These are phyloP conservation scores for Acanthoscelides obtectus DNA, from an alignment of 2,888 invertebrate genomes.

Conservation along the genomic window DNA sequence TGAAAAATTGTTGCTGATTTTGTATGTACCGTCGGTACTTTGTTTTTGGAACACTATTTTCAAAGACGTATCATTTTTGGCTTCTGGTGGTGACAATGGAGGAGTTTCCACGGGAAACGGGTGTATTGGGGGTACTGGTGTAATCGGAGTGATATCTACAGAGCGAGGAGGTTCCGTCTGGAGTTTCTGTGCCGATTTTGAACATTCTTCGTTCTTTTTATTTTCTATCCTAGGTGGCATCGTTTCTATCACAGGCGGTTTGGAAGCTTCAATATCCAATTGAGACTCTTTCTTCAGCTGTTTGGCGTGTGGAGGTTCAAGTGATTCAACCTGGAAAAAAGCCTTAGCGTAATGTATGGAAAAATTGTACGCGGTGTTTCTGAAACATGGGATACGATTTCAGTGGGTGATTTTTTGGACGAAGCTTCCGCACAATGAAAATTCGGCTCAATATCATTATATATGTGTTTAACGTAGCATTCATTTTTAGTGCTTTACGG, in stretches of 20 bases:
- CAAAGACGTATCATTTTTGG: conserved; percentile 36
- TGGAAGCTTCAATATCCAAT: conserved; percentile 20
- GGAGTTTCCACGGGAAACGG: not conserved
- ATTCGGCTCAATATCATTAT: too few species aligned
- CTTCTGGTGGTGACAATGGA: conserved; percentile 9
- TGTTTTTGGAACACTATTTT: conserved; percentile 52
- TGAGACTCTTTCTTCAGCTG: conserved; percentile 26
- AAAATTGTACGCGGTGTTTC: not conserved
- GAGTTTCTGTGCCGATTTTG: conserved; percentile 4
- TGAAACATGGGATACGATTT: too few species aligned
- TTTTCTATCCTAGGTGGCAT: conserved; percentile 3
- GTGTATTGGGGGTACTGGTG: not conserved
- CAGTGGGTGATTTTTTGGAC: too few species aligned
- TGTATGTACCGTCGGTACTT: conserved; percentile 48
- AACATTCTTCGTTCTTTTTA: conserved; percentile 7
- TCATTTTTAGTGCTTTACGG: too few species aligned
- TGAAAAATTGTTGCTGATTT: conserved; percentile 41
- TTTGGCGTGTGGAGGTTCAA: conserved; percentile 19
- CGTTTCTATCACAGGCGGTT: conserved; percentile 3
- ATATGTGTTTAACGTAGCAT: too few species aligned
- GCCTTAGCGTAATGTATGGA: conserved; percentile 15
- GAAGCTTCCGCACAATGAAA: too few species aligned
- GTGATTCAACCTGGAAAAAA: conserved; percentile 11
- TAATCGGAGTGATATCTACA: not conserved
- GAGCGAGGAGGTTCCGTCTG: not conserved